Base-by-base conservation (phyloP, 2,797 vertebrate species). In the Microhierax caerulescens region DNA sequence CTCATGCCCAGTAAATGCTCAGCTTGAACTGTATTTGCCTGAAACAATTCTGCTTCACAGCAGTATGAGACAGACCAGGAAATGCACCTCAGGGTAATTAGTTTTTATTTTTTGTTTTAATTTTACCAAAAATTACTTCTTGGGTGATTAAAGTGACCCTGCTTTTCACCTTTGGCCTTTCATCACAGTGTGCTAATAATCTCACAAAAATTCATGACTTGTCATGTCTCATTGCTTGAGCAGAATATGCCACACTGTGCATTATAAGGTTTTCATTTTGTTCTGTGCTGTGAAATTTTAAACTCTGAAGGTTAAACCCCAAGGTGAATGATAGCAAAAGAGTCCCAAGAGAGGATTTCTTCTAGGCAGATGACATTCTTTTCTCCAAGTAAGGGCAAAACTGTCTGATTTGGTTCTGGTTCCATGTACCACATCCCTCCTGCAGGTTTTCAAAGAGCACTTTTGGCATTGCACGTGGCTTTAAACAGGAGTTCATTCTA, bases 401-500 rank as follows among this genome's bases (percentile, higher is more conserved):
- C 23, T 34, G 10, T 8, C 13, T 0, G 0, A 6, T 60, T 73
- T 39, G 3, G 5, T 60, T 73, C 39, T 3, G 5, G 7, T 60
- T 75, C 11, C 5, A 1, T 53, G 59, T 7, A 16, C 22, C 4
- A 23, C 1, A 2, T 87, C 13, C 6, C 15, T 68, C 28, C 32
- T 28, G 5, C 3, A 11, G 25, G 4, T 76, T 18, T 79, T 83
- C 34, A 24, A 48, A 47, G 16, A 53, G 7, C 11, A 57, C 4
- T 70, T 78, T 37, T 27, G 61, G 32, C 22, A 75, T n/a, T 79
- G 74, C 30, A 56, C 25, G 20, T 76, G 30, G 23, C 16, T 89
- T 56, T 2, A 1, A 63, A 47, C 5, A 64, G 13, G 25, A 45
- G 16, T 28, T 51, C 50, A 4, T 64, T 79, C 20, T 54, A 39